Base-by-base conservation (phyloP, 2,797 vertebrate genomes). In the Characodon lateralis region DNA sequence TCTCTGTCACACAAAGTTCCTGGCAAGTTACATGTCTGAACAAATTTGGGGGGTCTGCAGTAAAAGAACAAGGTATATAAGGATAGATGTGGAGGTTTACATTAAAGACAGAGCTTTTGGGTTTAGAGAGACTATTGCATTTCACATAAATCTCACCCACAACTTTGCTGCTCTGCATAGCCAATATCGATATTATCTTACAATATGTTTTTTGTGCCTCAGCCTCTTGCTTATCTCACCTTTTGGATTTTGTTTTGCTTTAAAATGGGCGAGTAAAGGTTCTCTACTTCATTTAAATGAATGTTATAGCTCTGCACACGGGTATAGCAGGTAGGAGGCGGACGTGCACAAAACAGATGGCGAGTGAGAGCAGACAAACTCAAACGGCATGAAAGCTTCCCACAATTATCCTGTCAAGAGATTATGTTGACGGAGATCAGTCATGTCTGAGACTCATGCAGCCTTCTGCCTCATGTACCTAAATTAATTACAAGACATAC, bases 1-100 rank as follows among this genome's bases (percentile, higher is more conserved):
- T 93, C 91, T 93, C 91, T 91, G 90, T 93, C 95, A 96, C 92
- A 93, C 92, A 89, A 96, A 96, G 95, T 97, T 97, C 95, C 96
- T 84, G 91, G 88, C 73, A 71, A 93, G 92, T 95, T 90, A 91
- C 88, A 85, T 85, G 86, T 81, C 81, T 91, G 94, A 92, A 94
- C 74, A 81, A 78, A 90, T 90, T 87, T 85, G 73, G 84, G 80
- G 82, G 66, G 35, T 85, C 78, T 81, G 77, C 80, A 80, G 56
- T 74, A 71, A 48, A 31, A 77, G 70, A 80, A 74, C 24, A 35
- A 6, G 35, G 48, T 71, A 43, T 71, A 78, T 77, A 68, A 24
- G 48, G 75, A 71, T 65, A 72, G 77, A 43, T 55, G 43, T 77
- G 73, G 59, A 84, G 71, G 81, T 76, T 83, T 53, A 77, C 85